Evolutionary conservation across 2,797 vertebrate species (phyloP).

Genomic region (Typhlichthys eigenmanni): DNA sequence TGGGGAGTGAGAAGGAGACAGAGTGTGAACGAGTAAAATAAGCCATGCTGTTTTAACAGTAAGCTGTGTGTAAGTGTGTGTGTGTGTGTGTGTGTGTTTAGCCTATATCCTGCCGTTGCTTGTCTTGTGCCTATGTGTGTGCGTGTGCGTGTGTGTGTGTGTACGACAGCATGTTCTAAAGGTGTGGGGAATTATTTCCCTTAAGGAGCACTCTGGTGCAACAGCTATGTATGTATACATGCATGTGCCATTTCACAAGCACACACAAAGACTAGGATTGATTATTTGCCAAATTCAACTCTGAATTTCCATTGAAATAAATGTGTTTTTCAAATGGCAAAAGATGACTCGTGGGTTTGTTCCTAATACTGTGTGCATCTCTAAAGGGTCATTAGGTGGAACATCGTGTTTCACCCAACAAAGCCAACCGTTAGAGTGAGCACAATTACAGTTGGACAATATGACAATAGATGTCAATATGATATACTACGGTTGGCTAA

Average conservation of each 20-base stretch:
- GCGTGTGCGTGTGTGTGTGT: neutral
- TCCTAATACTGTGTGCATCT: too few relatives aligned
- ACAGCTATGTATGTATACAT: constrained; percentile 62
- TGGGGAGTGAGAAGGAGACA: constrained; percentile 21
- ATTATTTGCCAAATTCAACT: too few relatives aligned
- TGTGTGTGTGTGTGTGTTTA: constrained; percentile 3
- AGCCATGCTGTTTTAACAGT: neutral
- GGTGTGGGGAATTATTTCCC: constrained; percentile 54
- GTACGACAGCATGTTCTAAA: constrained; percentile 20
- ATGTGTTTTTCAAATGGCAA: too few relatives aligned
- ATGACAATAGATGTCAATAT: too few relatives aligned
- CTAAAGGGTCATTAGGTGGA: too few relatives aligned
- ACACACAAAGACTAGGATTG: constrained; percentile 10
- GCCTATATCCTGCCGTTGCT: constrained; percentile 3
- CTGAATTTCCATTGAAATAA: too few relatives aligned
- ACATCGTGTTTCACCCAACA: too few relatives aligned
- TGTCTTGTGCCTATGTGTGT: constrained; percentile 28
- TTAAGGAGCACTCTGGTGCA: constrained; percentile 57
- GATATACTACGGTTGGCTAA: too few relatives aligned
- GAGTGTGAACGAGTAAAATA: neutral
- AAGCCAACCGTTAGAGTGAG: too few relatives aligned
- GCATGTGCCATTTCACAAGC: constrained; percentile 44
- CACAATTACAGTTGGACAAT: too few relatives aligned
- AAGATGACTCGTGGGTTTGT: too few relatives aligned
- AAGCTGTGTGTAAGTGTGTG: constrained; percentile 12